Conservation (phyloP, 1,140 invertebrate species). For the Drosophila navojoa region DNA sequence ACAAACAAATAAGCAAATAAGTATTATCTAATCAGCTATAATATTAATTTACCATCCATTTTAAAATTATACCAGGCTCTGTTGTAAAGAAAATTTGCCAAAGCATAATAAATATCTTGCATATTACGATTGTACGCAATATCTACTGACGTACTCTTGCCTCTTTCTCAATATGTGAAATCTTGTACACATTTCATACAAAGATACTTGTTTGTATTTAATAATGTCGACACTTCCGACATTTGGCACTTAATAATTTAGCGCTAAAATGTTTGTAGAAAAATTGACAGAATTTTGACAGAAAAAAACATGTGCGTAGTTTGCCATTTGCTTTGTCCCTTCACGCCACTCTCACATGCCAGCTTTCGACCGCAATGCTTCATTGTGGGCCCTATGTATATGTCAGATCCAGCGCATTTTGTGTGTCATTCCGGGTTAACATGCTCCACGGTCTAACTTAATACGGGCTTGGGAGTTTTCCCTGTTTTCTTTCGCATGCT, state of each 20-base stretch:
- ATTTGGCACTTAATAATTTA: constrained; percentile 58
- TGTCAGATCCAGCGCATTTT: constrained; percentile 50
- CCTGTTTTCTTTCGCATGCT: constrained; percentile 5
- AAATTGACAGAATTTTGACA: constrained; percentile 61
- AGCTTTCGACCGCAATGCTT: constrained; percentile 34
- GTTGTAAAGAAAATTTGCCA: no score
- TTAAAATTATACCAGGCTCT: no score
- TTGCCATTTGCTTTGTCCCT: constrained; percentile 24
- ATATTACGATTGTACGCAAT: no score
- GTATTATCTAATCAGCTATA: no score
- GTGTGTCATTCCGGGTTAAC: constrained; percentile 50
- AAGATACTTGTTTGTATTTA: constrained; percentile 13
- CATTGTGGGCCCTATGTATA: constrained; percentile 39
- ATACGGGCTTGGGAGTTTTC: constrained; percentile 25
- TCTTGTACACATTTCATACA: not conserved
- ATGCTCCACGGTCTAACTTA: constrained; percentile 50
- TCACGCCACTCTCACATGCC: constrained; percentile 12
- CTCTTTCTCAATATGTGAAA: not conserved
- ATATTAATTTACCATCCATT: no score
- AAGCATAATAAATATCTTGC: no score
- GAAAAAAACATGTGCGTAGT: constrained; percentile 22
- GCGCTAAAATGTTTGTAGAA: constrained; percentile 52
- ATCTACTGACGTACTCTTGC: no score
- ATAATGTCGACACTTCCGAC: constrained; percentile 48
- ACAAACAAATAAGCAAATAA: no score